Conservation (phyloP, 2,113 vertebrate genomes). For the Cisticola juncidis region DNA sequence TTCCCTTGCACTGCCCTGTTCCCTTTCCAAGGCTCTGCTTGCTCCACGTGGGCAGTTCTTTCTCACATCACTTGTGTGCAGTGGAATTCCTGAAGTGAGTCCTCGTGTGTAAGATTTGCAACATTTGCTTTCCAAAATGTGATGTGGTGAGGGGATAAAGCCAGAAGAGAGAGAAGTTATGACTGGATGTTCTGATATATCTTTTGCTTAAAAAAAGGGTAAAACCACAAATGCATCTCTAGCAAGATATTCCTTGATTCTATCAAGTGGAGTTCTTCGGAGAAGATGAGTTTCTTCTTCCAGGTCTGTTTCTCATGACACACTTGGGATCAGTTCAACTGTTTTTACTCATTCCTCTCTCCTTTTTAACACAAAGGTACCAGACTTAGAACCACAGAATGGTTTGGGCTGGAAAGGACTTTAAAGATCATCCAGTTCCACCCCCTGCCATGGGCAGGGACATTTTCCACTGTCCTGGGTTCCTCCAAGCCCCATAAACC, state of each 20-base stretch:
- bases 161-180: not conserved
- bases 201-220: not conserved
- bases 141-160: not conserved
- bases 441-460: not conserved
- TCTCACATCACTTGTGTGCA: not conserved
- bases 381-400: not conserved
- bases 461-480: rapidly evolving
- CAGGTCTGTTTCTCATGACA: not conserved
- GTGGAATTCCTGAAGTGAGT: not conserved
- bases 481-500: not conserved
- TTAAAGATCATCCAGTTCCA: not conserved
- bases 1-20: not conserved
- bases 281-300: not conserved
- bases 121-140: not conserved
- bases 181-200: not conserved
- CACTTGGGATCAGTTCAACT: rapidly evolving
- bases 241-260: not conserved
- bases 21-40: not conserved
- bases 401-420: not conserved
- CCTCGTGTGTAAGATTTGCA: not conserved
- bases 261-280: not conserved
- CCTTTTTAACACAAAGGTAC: not conserved
- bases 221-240: not conserved
- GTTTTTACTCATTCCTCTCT: not conserved
- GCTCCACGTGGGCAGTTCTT: not conserved